Conservation (phyloP, 1,140 invertebrate genomes). For the Aporrectodea caliginosa region DNA sequence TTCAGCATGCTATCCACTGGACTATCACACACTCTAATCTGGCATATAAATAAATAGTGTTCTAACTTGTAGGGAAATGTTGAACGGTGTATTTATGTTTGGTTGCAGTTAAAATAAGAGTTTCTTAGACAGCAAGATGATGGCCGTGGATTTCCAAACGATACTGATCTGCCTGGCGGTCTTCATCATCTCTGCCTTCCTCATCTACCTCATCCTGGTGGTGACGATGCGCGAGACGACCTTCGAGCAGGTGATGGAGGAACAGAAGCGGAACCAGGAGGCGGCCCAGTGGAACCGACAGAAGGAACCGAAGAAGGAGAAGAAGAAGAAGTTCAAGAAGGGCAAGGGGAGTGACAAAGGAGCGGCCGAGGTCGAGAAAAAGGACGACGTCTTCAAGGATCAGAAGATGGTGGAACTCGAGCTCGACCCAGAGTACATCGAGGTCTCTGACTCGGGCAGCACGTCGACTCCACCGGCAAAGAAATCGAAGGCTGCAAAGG, state of each 20-base stretch:
- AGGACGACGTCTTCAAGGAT: not conserved
- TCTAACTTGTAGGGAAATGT: too few relatives aligned
- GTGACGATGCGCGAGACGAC: not conserved
- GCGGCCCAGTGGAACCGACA: not conserved
- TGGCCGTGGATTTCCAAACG: not conserved
- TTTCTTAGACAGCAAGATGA: not conserved
- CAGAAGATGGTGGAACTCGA: not conserved
- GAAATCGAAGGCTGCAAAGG: not conserved
- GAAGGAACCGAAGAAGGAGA: not conserved
- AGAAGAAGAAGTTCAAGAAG: constrained; percentile 2
- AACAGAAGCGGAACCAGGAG: not conserved
- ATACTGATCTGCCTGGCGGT: not conserved
- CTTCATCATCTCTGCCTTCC: not conserved
- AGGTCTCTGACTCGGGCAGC: not conserved
- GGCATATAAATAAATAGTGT: too few relatives aligned
- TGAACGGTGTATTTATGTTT: too few relatives aligned
- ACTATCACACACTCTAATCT: too few relatives aligned
- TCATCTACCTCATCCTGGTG: not conserved
- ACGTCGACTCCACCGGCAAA: not conserved
- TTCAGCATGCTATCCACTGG: too few relatives aligned
- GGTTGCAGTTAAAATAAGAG: too few relatives aligned
- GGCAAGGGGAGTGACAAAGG: not conserved
- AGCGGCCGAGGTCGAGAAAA: not conserved
- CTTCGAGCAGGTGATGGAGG: not conserved
- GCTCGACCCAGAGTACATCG: not conserved